Evolutionary conservation across 2,888 invertebrate species (phyloP).

Genomic region (Melinopterus prodromus): DNA sequence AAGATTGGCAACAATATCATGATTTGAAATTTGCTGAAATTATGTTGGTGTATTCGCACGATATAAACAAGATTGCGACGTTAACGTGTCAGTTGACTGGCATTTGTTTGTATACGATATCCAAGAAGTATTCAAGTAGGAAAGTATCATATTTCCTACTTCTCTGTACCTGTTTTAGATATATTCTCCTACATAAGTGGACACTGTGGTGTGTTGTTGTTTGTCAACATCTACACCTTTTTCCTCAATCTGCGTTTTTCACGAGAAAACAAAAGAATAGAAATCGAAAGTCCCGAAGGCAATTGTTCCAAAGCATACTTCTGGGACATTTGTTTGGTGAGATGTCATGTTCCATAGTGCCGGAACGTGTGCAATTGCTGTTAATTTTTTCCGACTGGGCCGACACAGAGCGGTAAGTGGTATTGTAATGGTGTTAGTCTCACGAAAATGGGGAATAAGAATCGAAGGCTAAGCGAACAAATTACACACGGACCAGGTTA

Average conservation of each 20-base stretch:
- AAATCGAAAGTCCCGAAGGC: not conserved
- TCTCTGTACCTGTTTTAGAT: not conserved
- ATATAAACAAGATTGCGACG: not conserved
- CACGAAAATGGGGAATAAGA: not conserved
- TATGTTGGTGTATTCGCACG: not conserved
- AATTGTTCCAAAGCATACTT: slow-evolving; percentile 9
- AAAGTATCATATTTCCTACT: not conserved
- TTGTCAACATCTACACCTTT: not conserved
- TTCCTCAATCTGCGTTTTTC: not conserved
- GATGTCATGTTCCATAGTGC: slow-evolving; percentile 39
- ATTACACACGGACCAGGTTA: not conserved
- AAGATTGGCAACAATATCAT: too few species aligned
- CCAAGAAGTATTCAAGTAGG: not conserved
- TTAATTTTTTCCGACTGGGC: slow-evolving; percentile 6
- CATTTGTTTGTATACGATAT: not conserved
- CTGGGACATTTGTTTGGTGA: slow-evolving; percentile 38
- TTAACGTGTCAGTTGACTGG: not conserved
- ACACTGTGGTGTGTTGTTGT: not conserved
- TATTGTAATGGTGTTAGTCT: not conserved
- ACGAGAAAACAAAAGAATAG: too few species aligned
- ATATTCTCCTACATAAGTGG: not conserved
- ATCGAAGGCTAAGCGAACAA: not conserved
- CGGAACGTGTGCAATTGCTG: slow-evolving; percentile 39
- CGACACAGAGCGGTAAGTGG: not conserved
- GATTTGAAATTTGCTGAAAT: too few species aligned